These are phyloP conservation scores for Tetranychus cinnabarinus DNA, from an alignment of 1,140 invertebrate species.

Conservation along the genomic window DNA sequence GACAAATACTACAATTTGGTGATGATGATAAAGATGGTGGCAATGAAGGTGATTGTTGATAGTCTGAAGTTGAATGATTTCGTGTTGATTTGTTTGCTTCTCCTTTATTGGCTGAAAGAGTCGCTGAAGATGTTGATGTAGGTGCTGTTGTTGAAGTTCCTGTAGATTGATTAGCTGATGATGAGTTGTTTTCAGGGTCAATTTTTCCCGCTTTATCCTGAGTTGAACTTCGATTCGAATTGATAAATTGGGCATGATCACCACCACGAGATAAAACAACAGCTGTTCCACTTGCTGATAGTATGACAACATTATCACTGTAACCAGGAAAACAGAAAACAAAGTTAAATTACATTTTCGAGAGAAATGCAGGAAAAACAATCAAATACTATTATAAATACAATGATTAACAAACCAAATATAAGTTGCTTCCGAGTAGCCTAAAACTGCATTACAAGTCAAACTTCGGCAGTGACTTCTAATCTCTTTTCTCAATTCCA, in stretches of 20 bases:
- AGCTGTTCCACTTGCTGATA: slow-evolving; percentile 79
- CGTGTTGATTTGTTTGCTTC: not conserved
- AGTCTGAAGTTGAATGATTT: too few species aligned
- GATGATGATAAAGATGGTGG: not conserved
- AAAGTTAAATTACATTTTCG: not conserved
- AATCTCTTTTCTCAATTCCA: slow-evolving; percentile 75
- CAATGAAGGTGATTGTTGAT: not conserved
- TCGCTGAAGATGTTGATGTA: not conserved
- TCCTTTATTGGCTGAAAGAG: not conserved
- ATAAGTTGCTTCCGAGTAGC: slow-evolving; percentile 64
- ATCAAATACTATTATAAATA: not conserved
- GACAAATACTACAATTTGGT: slow-evolving; percentile 31
- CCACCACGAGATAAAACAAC: slow-evolving; percentile 36
- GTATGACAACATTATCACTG: slow-evolving; percentile 77
- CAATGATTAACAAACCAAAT: slow-evolving; percentile 39
- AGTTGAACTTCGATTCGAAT: not conserved
- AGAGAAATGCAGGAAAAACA: not conserved
- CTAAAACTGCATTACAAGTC: slow-evolving; percentile 76
- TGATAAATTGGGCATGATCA: not conserved
- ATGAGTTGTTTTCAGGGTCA: not conserved
- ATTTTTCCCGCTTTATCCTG: not conserved
- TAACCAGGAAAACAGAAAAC: slow-evolving; percentile 9
- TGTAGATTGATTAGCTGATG: not conserved
- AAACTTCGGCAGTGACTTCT: slow-evolving; percentile 67
- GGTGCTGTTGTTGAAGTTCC: not conserved